These are phyloP conservation scores for Xyliphius kryptos DNA, from an alignment of 2,113 vertebrate genomes.

Conservation along the genomic window DNA sequence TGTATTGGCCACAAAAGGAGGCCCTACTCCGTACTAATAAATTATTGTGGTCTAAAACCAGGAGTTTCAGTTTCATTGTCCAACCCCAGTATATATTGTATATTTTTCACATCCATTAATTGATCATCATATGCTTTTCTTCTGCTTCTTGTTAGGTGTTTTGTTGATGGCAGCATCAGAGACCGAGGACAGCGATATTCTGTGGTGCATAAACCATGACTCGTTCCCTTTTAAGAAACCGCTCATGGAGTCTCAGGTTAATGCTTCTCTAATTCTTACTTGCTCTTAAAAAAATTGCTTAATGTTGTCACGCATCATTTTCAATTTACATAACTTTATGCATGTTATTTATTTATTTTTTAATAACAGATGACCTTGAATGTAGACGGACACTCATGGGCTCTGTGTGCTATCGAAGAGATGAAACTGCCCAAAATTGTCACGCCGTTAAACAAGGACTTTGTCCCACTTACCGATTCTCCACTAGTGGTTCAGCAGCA, in stretches of 20 bases:
- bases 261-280: neutral
- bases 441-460: constrained; percentile 84
- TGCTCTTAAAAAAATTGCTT: neutral
- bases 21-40: no score
- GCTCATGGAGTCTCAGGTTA: constrained; percentile 94
- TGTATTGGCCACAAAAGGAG: no score
- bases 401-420: constrained; percentile 82
- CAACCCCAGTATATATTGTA: no score
- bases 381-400: constrained; percentile 92
- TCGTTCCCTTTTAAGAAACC: constrained; percentile 96
- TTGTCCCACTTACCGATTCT: constrained; percentile 85
- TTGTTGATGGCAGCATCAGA: constrained; percentile 90
- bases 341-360: neutral
- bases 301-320: no score
- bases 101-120: no score
- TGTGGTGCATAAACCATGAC: constrained; percentile 97
- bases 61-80: no score
- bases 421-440: constrained; percentile 70
- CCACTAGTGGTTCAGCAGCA: constrained; percentile 92
- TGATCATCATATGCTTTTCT: no score
- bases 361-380: constrained; percentile 76
- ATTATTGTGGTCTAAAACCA: no score
- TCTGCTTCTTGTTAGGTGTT: constrained; percentile 71
- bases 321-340: no score
- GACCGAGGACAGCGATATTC: constrained; percentile 89